A percentile compares a stretch with the other conserved stretches of the same genome.
These are phyloP conservation scores for Bradynema listronoti DNA, from an alignment of 1,140 invertebrate genomes.

Conservation along the genomic window DNA sequence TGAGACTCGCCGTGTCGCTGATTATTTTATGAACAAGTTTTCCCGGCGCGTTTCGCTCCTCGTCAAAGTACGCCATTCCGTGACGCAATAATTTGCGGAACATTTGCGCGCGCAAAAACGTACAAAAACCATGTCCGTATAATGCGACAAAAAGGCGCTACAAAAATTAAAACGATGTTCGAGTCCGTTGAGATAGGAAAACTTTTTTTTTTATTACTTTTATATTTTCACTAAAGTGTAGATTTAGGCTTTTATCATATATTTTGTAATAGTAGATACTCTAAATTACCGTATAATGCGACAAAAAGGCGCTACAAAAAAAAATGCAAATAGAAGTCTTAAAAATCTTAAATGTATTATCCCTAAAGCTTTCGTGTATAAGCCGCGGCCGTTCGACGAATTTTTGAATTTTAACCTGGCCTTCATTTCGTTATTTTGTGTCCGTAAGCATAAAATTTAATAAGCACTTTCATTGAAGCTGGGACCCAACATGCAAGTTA, in stretches of 20 bases:
- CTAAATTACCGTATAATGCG: too few species aligned
- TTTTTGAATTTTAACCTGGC: too few species aligned
- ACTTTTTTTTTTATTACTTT: too few species aligned
- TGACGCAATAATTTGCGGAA: slow-evolving; percentile 49
- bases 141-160: slow-evolving; percentile 50
- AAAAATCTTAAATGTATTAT: too few species aligned
- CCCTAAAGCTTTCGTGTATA: too few species aligned
- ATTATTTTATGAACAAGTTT: slow-evolving; percentile 49
- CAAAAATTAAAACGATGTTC: slow-evolving; percentile 44
- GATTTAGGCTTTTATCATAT: background rate
- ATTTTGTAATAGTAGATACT: too few species aligned
- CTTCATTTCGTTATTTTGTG: too few species aligned
- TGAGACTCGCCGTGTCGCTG: slow-evolving; percentile 48
- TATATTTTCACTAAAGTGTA: background rate
- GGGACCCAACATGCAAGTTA: too few species aligned
- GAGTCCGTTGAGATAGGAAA: slow-evolving; percentile 45
- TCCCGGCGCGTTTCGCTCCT: slow-evolving; percentile 50
- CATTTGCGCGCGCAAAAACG: slow-evolving; percentile 48
- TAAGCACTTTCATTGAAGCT: too few species aligned
- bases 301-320: slow-evolving; percentile 49
- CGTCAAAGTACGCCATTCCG: slow-evolving; percentile 54
- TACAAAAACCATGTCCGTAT: slow-evolving; percentile 52
- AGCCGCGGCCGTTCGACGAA: too few species aligned
- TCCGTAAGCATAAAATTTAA: too few species aligned
- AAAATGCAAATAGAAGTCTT: too few species aligned